A percentile compares a stretch with the other conserved stretches of the same genome.
These are phyloP conservation scores for Myrmophylax atrothorax DNA, from an alignment of 2,113 vertebrate species.

Conservation along the genomic window DNA sequence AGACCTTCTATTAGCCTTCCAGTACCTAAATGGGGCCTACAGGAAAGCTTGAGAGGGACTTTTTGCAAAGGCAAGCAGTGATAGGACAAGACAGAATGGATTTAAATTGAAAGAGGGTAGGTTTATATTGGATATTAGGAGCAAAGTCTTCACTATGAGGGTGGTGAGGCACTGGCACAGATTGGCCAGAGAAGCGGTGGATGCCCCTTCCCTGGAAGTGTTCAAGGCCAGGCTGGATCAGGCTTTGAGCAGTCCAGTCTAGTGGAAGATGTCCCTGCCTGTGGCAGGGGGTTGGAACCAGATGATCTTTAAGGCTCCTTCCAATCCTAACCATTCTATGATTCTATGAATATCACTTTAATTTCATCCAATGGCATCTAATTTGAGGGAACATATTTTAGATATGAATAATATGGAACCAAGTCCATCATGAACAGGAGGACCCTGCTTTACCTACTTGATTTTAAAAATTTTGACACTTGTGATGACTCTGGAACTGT, in stretches of 20 bases:
- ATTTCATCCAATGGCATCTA: not conserved
- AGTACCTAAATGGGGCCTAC: accelerated
- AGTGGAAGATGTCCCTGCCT: not conserved
- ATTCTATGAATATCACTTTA: not conserved
- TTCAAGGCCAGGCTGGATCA: not conserved
- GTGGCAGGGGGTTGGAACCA: not conserved
- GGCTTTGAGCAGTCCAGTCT: not conserved
- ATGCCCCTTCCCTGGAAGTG: not conserved
- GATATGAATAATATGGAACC: not conserved
- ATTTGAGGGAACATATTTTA: not conserved
- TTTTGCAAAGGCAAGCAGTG: not conserved
- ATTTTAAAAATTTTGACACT: not conserved
- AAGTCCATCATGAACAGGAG: not conserved
- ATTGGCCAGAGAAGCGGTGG: not conserved
- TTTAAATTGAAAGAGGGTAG: not conserved
- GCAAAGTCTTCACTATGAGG: not conserved
- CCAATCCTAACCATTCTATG: not conserved
- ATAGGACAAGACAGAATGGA: not conserved
- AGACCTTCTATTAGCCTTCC: not conserved
- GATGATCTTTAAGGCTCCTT: not conserved
- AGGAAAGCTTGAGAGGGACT: not conserved
- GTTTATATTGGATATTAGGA: not conserved
- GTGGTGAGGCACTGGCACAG: not conserved
- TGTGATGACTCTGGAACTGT: not conserved
- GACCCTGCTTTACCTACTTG: not conserved